Evolutionary conservation across 1,140 invertebrate genomes (phyloP).

Genomic region (Diorhabda sublineata): DNA sequence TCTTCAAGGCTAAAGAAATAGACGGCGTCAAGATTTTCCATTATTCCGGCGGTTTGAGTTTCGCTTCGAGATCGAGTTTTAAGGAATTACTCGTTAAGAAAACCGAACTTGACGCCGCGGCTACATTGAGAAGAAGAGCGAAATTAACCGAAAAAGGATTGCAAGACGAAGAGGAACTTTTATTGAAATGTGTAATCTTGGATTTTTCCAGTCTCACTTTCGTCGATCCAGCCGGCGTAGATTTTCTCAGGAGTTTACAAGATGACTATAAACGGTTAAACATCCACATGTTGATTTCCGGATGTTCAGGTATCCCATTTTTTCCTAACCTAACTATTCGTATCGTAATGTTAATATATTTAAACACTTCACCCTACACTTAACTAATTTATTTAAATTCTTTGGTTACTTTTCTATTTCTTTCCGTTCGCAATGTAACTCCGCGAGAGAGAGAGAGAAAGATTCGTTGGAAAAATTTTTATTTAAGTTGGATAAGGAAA

Average conservation of each 20-base stretch:
- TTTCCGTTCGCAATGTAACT: too few species aligned
- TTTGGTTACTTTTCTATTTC: too few species aligned
- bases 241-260: constrained; percentile 53
- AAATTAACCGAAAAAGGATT: constrained; percentile 45
- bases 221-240: constrained; percentile 64
- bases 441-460: too few species aligned
- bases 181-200: constrained; percentile 50
- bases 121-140: constrained; percentile 42
- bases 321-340: constrained; percentile 8
- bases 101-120: constrained; percentile 48
- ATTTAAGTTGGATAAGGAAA: too few species aligned
- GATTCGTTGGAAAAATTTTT: too few species aligned
- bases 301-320: constrained; percentile 54
- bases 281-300: constrained; percentile 57
- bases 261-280: constrained; percentile 54
- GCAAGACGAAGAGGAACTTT: constrained; percentile 24
- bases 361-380: too few species aligned
- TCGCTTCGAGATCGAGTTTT: constrained; percentile 66
- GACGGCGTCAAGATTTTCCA: constrained; percentile 71
- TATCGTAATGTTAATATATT: too few species aligned
- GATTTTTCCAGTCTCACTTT: constrained; percentile 67
- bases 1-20: constrained; percentile 60
- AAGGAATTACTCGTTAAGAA: constrained; percentile 56
- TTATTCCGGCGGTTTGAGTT: constrained; percentile 73
- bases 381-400: too few species aligned